phyloP scores from a whole-genome alignment of 1,140 invertebrate genomes.

The Drosophila rhopaloa region DNA sequence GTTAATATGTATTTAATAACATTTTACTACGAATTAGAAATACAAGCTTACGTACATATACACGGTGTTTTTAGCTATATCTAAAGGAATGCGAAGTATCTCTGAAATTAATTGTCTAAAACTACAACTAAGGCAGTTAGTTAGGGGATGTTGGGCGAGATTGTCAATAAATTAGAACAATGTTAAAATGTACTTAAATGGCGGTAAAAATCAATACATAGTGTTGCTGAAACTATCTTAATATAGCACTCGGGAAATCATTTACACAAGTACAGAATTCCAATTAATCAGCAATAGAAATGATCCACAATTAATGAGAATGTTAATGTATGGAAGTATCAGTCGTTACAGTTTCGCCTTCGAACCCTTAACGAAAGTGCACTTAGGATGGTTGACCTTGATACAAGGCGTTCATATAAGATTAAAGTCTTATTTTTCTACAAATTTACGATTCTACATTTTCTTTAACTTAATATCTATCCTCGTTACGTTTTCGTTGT shows the following conservation, averaged over 20 bases:
- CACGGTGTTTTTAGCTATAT: neutral
- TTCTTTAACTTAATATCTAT: slow-evolving; percentile 29
- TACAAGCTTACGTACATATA: slow-evolving; percentile 26
- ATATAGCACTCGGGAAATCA: slow-evolving; percentile 73
- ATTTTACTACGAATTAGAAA: slow-evolving; percentile 38
- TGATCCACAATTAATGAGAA: neutral
- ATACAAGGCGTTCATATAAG: slow-evolving; percentile 76
- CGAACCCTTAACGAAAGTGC: slow-evolving; percentile 32
- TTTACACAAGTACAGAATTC: slow-evolving; percentile 41
- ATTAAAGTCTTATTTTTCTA: slow-evolving; percentile 13
- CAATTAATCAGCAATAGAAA: neutral
- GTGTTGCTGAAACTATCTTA: slow-evolving; percentile 55
- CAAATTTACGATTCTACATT: slow-evolving; percentile 14
- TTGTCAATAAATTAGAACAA: slow-evolving; percentile 49
- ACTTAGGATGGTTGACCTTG: slow-evolving; percentile 77
- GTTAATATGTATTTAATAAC: slow-evolving; percentile 44
- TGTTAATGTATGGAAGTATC: slow-evolving; percentile 28
- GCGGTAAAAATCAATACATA: slow-evolving; percentile 63
- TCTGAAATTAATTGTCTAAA: slow-evolving; percentile 25
- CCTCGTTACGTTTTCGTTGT: slow-evolving; percentile 60
- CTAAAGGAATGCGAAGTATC: slow-evolving; percentile 19
- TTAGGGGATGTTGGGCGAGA: slow-evolving; percentile 38
- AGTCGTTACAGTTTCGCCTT: slow-evolving; percentile 52
- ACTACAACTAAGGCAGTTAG: slow-evolving; percentile 38
- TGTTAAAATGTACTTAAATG: slow-evolving; percentile 72